These are phyloP conservation scores for Ceratitis capitata DNA, from an alignment of 1,140 invertebrate genomes.

Conservation along the genomic window DNA sequence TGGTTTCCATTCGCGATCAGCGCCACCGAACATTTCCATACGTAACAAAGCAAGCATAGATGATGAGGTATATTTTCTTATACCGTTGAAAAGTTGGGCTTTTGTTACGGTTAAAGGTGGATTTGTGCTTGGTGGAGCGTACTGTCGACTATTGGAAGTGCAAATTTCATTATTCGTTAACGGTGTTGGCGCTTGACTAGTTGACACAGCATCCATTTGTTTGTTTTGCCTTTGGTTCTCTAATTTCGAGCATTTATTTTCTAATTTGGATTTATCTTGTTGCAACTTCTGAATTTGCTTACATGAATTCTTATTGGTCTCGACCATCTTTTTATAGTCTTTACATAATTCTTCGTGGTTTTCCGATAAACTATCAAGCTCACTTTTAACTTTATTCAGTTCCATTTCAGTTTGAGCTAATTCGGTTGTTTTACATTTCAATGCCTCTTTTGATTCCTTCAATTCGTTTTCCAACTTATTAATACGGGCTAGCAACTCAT, in stretches of 20 bases:
- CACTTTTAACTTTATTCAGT: neutral
- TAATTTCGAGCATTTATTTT: neutral
- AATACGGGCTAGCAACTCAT: neutral
- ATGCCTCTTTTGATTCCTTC: neutral
- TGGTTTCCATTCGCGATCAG: constrained; percentile 54
- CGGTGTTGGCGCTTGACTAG: constrained; percentile 15
- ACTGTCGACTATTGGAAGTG: neutral
- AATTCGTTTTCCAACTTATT: neutral
- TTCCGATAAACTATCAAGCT: neutral
- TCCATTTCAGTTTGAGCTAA: neutral
- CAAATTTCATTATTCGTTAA: neutral
- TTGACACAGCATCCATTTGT: neutral
- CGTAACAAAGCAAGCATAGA: constrained; percentile 57
- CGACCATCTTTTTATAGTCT: neutral
- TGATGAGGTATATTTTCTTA: constrained; percentile 57
- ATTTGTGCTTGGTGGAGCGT: neutral
- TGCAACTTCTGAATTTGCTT: neutral
- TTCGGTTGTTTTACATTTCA: neutral
- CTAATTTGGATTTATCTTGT: neutral
- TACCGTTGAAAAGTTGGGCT: constrained; percentile 56
- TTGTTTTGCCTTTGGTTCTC: constrained; percentile 11
- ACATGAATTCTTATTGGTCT: neutral
- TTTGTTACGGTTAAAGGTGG: constrained; percentile 51
- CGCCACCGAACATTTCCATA: constrained; percentile 61
- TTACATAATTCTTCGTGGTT: neutral